Conservation (phyloP, 2,113 vertebrate species). For the Xiphorhynchus elegans region DNA sequence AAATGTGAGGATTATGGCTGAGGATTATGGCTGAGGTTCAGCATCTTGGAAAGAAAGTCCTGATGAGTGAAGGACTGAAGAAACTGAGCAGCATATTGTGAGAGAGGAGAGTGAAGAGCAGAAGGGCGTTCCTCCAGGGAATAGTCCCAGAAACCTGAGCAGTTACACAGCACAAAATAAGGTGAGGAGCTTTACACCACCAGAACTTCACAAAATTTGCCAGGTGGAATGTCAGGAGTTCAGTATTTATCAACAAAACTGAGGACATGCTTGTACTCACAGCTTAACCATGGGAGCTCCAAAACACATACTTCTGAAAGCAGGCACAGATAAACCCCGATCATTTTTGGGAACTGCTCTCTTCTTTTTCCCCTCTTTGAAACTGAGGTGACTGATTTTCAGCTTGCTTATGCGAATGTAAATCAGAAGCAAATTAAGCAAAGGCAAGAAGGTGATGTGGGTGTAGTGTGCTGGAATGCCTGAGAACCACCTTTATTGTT, state of each 20-base stretch:
- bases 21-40: neutral
- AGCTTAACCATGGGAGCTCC: neutral
- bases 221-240: neutral
- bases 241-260: neutral
- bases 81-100: neutral
- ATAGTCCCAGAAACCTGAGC: neutral
- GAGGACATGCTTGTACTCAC: neutral
- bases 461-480: neutral
- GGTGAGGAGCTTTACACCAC: neutral
- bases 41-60: neutral
- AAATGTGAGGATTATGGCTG: neutral
- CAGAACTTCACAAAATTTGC: neutral
- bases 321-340: neutral
- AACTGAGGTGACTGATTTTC: slow-evolving; percentile 9
- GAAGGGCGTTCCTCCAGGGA: neutral
- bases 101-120: neutral
- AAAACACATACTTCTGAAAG: neutral
- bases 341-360: neutral
- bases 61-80: neutral
- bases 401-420: neutral
- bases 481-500: neutral
- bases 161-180: slow-evolving; percentile 24
- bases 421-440: slow-evolving; percentile 30
- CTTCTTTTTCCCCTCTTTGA: neutral
- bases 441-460: neutral